A percentile compares a stretch with the other conserved stretches of the same genome.
phyloP scores from a whole-genome alignment of 1,140 invertebrate species.

The Melitaea cinxia region DNA sequence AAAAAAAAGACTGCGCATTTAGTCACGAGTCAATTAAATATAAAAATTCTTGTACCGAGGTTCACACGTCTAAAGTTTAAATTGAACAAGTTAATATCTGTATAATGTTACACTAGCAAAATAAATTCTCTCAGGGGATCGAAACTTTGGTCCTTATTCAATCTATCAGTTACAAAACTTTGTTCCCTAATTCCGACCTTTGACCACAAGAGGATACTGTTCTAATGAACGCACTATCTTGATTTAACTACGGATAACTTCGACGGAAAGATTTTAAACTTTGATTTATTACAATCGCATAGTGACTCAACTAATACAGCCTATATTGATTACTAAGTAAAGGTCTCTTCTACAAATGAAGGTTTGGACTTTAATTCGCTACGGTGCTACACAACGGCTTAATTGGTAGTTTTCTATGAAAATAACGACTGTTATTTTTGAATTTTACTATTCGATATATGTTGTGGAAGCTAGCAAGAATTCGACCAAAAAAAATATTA shows the following conservation, averaged over 20 bases:
- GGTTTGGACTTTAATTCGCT: too few species aligned
- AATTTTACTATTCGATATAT: too few species aligned
- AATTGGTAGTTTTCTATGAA: too few species aligned
- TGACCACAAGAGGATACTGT: conserved; percentile 2
- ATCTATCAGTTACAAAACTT: conserved; percentile 20
- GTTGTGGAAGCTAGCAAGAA: too few species aligned
- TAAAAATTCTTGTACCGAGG: background rate
- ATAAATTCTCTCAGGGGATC: conserved; percentile 11
- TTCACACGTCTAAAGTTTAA: background rate
- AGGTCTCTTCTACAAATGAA: too few species aligned
- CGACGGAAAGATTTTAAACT: background rate
- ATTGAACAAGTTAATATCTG: background rate
- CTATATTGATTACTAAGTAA: too few species aligned
- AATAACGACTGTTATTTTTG: too few species aligned
- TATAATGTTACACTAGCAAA: conserved; percentile 14
- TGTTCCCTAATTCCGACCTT: conserved; percentile 11
- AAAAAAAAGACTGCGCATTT: too few species aligned
- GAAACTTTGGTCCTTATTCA: conserved; percentile 14
- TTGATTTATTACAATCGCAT: too few species aligned
- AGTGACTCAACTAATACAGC: too few species aligned
- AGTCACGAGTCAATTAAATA: background rate
- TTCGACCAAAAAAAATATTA: too few species aligned
- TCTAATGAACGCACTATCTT: conserved; percentile 10
- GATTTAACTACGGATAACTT: conserved; percentile 4
- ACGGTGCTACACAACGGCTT: too few species aligned